A percentile compares a stretch with the other conserved stretches of the same genome.
Evolutionary conservation across 2,797 vertebrate genomes (phyloP).

Genomic region (Notamacropus eugenii): DNA sequence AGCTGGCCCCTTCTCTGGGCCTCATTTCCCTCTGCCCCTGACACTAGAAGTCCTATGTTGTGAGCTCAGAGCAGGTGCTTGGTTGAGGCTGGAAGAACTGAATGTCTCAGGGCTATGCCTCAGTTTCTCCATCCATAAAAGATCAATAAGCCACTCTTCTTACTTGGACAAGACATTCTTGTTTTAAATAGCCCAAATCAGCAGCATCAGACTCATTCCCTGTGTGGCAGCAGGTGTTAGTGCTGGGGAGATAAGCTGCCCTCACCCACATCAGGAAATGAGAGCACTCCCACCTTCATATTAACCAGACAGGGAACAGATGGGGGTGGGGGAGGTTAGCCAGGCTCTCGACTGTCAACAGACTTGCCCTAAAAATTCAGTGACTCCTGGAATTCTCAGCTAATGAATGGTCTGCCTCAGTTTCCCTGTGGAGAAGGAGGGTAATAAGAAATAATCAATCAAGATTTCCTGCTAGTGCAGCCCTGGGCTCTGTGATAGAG

Average conservation of each 20-base stretch:
- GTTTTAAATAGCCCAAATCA: not conserved
- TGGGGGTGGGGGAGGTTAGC: not conserved
- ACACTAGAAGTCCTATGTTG: not conserved
- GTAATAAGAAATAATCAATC: too few species aligned
- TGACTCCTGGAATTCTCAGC: not conserved
- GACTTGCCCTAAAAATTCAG: not conserved
- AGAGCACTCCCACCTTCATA: not conserved
- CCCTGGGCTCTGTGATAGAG: not conserved
- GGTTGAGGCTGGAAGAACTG: not conserved
- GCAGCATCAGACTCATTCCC: not conserved
- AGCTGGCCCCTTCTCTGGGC: not conserved
- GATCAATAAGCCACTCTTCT: not conserved
- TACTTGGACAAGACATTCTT: not conserved
- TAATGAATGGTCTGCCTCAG: not conserved
- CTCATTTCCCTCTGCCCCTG: too few species aligned
- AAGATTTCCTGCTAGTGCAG: too few species aligned
- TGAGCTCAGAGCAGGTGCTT: too few species aligned
- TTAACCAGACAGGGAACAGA: not conserved
- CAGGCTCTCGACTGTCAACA: not conserved
- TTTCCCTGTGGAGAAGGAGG: not conserved
- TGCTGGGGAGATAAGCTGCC: not conserved
- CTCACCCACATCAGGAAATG: not conserved
- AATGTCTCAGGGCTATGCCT: not conserved
- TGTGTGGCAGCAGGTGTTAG: not conserved
- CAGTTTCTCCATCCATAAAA: not conserved